Evolutionary conservation across 2,797 vertebrate species (phyloP), one percentile per base, ranked within the genome.

Genomic region (Cirrhinus mrigala): DNA sequence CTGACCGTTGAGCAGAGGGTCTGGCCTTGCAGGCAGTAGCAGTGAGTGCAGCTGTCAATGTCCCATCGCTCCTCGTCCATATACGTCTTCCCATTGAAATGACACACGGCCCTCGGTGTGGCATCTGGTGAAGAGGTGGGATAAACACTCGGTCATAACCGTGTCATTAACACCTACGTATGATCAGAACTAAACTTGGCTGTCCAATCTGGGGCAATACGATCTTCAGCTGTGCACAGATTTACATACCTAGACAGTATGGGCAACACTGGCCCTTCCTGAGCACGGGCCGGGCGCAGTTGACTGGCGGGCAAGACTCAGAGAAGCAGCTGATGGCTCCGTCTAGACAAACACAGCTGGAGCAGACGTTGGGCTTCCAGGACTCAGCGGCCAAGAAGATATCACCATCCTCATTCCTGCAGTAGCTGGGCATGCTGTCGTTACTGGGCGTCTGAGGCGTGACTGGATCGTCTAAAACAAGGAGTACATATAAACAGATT

Each of bases 11-110:
- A 97, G 91, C 97, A 97, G 78, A 97, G 96, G 0, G 97, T 97
- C 94, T 97, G 97, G 24, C 97, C 97, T 91, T 97, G 96, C 85
- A 97, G 93, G 92, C 97, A 97, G 92, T 97, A 97, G 93, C 97
- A 97, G 91, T 97, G 97, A 0, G 97, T 97, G 92, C 97, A 97
- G 94, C 96, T 97, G 92, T 97, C 97, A 0, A 97, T 96, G 89
- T 97, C 97, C 97, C 97, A 97, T 58, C 97, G 95, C 14, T 97
- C 97, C 91, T 97, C 97, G 8, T 97, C 97, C 0, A 95, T 95
- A 0, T 97, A 97, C 0, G 95, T 96, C 90, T 96, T 96, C 9
- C 96, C 96, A 18, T 95, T 95, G 91, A 97, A 97, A 91, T 96
- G 96, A 90, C 97, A 97, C 54, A 96, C 96, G 4, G 93, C 95